Conservation (phyloP, 2,888 invertebrate genomes). For the Serripes groenlandicus region DNA sequence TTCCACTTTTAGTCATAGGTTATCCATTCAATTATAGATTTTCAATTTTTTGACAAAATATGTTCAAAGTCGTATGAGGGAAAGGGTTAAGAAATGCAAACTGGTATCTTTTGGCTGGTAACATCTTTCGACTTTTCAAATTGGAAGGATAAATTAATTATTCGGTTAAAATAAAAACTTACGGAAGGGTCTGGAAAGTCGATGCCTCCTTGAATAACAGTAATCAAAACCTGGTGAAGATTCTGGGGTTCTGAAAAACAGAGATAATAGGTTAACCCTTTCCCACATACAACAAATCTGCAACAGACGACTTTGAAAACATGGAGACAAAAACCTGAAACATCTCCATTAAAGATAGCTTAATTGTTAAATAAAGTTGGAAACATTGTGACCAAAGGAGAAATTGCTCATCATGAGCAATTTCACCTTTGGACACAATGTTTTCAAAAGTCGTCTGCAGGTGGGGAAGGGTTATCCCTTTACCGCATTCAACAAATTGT, state of each 20-base stretch:
- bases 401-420: neutral
- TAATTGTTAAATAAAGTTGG: neutral
- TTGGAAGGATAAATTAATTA: neutral
- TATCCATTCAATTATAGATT: neutral
- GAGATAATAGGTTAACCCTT: too few relatives aligned
- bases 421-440: neutral
- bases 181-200: conserved; percentile 88
- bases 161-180: conserved; percentile 70
- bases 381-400: neutral
- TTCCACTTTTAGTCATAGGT: neutral
- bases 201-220: conserved; percentile 88
- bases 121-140: too few relatives aligned
- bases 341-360: too few relatives aligned
- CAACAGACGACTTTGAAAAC: neutral
- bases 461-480: too few relatives aligned
- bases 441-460: too few relatives aligned
- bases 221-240: conserved; percentile 87
- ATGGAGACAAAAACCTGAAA: neutral
- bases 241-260: conserved; percentile 81
- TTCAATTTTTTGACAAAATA: too few relatives aligned
- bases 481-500: too few relatives aligned
- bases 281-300: neutral
- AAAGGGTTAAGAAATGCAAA: too few relatives aligned
- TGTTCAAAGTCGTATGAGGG: too few relatives aligned
- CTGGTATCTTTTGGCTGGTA: too few relatives aligned